A percentile compares a stretch with the other conserved stretches of the same genome.
These are phyloP conservation scores for Sphenodon punctatus DNA, from an alignment of 2,797 vertebrate genomes.

Conservation along the genomic window DNA sequence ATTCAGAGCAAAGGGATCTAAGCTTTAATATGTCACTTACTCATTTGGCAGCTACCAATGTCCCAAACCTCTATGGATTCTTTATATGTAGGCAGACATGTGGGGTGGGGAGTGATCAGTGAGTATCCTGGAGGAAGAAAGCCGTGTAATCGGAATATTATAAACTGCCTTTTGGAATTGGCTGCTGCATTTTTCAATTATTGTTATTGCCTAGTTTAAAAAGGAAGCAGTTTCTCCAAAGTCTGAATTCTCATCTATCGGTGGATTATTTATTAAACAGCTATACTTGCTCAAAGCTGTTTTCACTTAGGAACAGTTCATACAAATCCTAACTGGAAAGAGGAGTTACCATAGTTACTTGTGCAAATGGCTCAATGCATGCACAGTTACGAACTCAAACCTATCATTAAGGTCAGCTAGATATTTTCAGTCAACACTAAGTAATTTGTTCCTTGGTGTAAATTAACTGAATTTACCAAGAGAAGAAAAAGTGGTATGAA, in stretches of 20 bases:
- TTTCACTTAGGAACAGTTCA: conserved; percentile 73
- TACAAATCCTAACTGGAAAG: conserved; percentile 68
- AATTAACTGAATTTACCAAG: conserved; percentile 55
- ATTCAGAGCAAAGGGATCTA: background rate
- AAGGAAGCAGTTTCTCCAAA: conserved; percentile 50
- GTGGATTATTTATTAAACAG: conserved; percentile 71
- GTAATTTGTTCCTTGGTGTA: conserved; percentile 50
- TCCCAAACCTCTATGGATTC: background rate
- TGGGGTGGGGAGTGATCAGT: background rate
- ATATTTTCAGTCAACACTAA: conserved; percentile 63
- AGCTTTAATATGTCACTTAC: background rate
- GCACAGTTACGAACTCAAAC: conserved; percentile 58
- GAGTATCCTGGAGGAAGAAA: conserved; percentile 18
- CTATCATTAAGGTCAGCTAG: conserved; percentile 68
- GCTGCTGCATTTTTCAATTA: conserved; percentile 24
- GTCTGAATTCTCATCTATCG: conserved; percentile 45
- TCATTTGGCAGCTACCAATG: background rate
- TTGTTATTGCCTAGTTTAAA: conserved; percentile 39
- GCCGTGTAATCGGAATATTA: conserved; percentile 34
- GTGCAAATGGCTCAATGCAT: conserved; percentile 59
- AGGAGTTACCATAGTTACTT: conserved; percentile 79
- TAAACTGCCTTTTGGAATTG: conserved; percentile 23
- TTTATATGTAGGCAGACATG: rapidly evolving
- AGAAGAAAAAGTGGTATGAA: conserved; percentile 4
- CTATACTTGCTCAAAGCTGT: conserved; percentile 64